These are phyloP conservation scores for Misgurnus anguillicaudatus DNA, from an alignment of 2,113 vertebrate species.

Conservation along the genomic window DNA sequence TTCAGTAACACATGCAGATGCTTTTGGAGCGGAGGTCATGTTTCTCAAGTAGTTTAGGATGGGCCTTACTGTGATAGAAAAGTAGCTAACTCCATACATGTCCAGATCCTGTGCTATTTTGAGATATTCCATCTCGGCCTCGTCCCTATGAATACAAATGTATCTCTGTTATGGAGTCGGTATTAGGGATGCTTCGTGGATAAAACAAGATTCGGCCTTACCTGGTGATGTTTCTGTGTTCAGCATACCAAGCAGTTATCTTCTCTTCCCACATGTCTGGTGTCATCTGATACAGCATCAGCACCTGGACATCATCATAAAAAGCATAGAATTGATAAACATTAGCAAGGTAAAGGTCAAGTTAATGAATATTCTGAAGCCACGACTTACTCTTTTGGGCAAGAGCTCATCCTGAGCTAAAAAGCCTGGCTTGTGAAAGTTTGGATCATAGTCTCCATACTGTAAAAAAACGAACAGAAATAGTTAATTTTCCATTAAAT, in stretches of 20 bases:
- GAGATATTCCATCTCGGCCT: constrained; percentile 92
- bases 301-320: constrained; percentile 72
- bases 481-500: background rate
- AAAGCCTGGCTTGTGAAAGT: constrained; percentile 88
- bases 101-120: constrained; percentile 93
- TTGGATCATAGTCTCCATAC: constrained; percentile 90
- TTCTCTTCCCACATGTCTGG: constrained; percentile 96
- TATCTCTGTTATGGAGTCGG: background rate
- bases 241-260: constrained; percentile 92
- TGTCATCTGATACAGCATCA: constrained; percentile 95
- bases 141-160: constrained; percentile 76
- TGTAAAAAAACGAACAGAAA: constrained; percentile 54
- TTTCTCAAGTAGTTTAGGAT: background rate
- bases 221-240: constrained; percentile 91
- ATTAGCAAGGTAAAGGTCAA: background rate
- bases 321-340: constrained; percentile 13
- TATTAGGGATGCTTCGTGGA: background rate
- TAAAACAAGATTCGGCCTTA: constrained; percentile 53
- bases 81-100: constrained; percentile 94
- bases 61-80: constrained; percentile 84
- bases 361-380: background rate
- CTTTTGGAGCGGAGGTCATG: background rate
- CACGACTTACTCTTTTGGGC: constrained; percentile 82
- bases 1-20: background rate
- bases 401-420: constrained; percentile 86